Evolutionary conservation across 2,888 invertebrate species (phyloP).

Genomic region (Agriopis leucophaearia): DNA sequence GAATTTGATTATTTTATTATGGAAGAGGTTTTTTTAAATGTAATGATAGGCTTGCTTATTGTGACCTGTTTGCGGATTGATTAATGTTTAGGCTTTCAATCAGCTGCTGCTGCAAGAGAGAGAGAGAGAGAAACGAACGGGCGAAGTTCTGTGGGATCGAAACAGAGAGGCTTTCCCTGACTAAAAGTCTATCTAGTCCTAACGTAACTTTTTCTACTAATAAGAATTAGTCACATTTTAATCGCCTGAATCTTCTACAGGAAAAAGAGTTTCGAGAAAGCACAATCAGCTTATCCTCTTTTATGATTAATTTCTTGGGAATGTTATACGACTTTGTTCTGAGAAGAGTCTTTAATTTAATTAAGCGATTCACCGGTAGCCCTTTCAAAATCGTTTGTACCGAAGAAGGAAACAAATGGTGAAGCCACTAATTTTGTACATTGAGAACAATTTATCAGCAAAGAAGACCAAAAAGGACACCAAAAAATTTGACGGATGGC

Average conservation of each 20-base stretch:
- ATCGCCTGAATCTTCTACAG: slow-evolving; percentile 1
- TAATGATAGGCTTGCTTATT: too few species aligned
- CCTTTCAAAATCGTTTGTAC: background rate
- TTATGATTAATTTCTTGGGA: slow-evolving; percentile 1
- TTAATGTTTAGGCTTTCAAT: background rate
- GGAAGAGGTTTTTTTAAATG: slow-evolving; percentile 5
- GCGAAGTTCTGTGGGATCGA: too few species aligned
- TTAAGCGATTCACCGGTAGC: background rate
- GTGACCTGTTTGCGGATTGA: slow-evolving; percentile 21
- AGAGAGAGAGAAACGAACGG: too few species aligned
- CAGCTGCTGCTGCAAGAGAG: too few species aligned
- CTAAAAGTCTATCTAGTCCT: too few species aligned
- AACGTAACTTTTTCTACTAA: background rate
- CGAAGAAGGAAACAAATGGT: background rate
- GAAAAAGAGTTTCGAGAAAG: slow-evolving; percentile 12
- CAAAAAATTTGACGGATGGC: too few species aligned
- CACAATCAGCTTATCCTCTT: slow-evolving; percentile 5
- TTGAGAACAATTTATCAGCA: background rate
- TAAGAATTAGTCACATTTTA: background rate
- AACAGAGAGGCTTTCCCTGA: too few species aligned
- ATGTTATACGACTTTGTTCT: slow-evolving; percentile 2
- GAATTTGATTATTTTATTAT: slow-evolving; percentile 20
- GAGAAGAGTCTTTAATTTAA: slow-evolving; percentile 6
- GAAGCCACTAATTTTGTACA: background rate
- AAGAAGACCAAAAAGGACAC: too few species aligned